These are phyloP conservation scores for Andricus quercusramuli DNA, from an alignment of 2,888 invertebrate genomes.

Conservation along the genomic window DNA sequence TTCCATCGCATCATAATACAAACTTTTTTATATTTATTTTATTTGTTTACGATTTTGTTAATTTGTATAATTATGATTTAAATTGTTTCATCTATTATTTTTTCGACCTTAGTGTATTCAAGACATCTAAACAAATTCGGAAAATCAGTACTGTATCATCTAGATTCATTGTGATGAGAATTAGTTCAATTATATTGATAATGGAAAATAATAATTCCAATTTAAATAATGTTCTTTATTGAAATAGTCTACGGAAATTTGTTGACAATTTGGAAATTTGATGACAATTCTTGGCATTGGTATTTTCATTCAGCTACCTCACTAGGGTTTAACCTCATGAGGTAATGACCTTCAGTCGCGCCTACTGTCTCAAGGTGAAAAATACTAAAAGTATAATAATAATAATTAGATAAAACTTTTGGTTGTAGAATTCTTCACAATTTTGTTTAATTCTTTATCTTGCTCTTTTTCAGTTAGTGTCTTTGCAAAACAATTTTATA, in stretches of 20 bases:
- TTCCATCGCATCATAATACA: too few species aligned
- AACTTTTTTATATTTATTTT: too few species aligned
- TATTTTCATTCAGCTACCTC: constrained; percentile 18
- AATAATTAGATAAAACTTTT: not conserved
- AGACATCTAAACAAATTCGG: not conserved
- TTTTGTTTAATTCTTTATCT: not conserved
- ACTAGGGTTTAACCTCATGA: constrained; percentile 24
- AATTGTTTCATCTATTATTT: not conserved
- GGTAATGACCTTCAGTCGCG: constrained; percentile 24
- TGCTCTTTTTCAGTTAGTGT: too few species aligned
- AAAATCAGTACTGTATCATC: too few species aligned
- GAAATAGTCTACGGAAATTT: not conserved
- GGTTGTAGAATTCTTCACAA: not conserved
- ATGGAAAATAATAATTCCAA: not conserved
- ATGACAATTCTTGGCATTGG: not conserved
- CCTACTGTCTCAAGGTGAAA: constrained; percentile 23
- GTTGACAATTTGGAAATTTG: not conserved
- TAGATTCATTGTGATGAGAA: too few species aligned
- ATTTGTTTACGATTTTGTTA: too few species aligned
- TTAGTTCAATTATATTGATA: too few species aligned
- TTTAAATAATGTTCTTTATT: not conserved
- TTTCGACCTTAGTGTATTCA: not conserved
- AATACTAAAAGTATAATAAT: constrained; percentile 9
- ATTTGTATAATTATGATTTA: too few species aligned
- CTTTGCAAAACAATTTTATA: too few species aligned